Base-by-base conservation (phyloP, 2,113 vertebrate genomes). In the Podocnemis expansa region DNA sequence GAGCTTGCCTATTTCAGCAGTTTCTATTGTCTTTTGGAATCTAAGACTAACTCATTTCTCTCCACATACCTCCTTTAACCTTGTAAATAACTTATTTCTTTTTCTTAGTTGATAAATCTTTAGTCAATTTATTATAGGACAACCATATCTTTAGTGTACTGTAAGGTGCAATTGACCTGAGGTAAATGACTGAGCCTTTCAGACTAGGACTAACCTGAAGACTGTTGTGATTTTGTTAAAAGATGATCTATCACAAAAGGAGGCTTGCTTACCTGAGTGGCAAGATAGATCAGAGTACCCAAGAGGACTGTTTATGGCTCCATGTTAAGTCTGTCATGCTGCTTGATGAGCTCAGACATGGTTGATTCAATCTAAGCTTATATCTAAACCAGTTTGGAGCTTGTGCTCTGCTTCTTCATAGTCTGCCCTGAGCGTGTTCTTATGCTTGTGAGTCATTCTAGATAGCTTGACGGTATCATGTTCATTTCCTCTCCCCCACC, bases 401-500 rank as follows among this genome's bases (percentile, higher is more conserved):
- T n/a, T n/a, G 60, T 67, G 34, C 60, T 8, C 34, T 67, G 3
- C 34, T 21, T 67, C 17, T 67, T 67, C 60, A n/a, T 34, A n/a
- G 16, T 67, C 34, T 67, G 17, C 60, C 60, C 34, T n/a, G 60
- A 67, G 16, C 7, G n/a, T 34, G 60, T 19, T n/a, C 14, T 67
- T 17, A n/a, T n/a, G 60, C 60, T n/a, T 2, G 17, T 67, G 14
- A 67, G 17, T 34, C 60, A 67, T 67, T 67, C 31, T 8, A 67
- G 60, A 34, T 16, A 67, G 34, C 34, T 67, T 41, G 70, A 24
- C 83, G 1, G 29, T 19, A 25, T 8, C n/a, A 7, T 56, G 41
- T 58, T 51, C 0, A 0, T 24, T 54, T 45, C 34, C 76, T 38
- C n/a, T 49, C 52, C 76, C 13, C 22, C 83, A 91, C 52, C 51